Evolutionary conservation across 2,888 invertebrate genomes (phyloP).

Genomic region (Alentia gelatinosa): DNA sequence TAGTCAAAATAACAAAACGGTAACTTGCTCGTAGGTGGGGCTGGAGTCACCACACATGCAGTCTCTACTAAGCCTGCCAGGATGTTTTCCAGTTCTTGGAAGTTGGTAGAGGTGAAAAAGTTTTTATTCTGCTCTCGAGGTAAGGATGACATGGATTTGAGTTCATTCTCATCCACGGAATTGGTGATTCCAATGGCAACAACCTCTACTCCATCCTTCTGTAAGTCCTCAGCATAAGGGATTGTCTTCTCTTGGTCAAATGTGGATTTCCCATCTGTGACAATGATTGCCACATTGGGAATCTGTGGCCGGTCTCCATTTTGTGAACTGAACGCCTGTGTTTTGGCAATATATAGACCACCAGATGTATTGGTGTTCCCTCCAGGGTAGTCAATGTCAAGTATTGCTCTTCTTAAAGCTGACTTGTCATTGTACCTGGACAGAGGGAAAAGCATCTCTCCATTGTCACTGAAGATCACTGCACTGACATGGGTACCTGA

Average conservation of each 20-base stretch:
- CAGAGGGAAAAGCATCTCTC: not conserved
- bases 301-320: constrained; percentile 27
- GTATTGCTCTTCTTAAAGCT: not conserved
- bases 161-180: constrained; percentile 26
- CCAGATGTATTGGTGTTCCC: constrained; percentile 32
- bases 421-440: not conserved
- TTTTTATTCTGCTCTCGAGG: not conserved
- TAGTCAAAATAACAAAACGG: not conserved
- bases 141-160: constrained; percentile 5
- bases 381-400: constrained; percentile 5
- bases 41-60: not conserved
- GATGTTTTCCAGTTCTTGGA: constrained; percentile 3
- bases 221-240: constrained; percentile 1
- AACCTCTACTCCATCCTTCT: constrained; percentile 23
- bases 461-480: constrained; percentile 5
- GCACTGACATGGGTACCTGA: not conserved
- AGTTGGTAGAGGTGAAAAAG: constrained; percentile 9
- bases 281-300: constrained; percentile 26
- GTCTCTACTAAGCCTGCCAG: not conserved
- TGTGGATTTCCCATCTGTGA: constrained; percentile 33
- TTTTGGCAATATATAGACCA: not conserved
- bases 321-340: not conserved
- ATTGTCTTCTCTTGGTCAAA: constrained; percentile 12
- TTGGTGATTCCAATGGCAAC: constrained; percentile 6
- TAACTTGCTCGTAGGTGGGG: not conserved